Evolutionary conservation across 2,888 invertebrate genomes (phyloP), one percentile per base, ranked within the genome.

Genomic region (Papilio protenor): DNA sequence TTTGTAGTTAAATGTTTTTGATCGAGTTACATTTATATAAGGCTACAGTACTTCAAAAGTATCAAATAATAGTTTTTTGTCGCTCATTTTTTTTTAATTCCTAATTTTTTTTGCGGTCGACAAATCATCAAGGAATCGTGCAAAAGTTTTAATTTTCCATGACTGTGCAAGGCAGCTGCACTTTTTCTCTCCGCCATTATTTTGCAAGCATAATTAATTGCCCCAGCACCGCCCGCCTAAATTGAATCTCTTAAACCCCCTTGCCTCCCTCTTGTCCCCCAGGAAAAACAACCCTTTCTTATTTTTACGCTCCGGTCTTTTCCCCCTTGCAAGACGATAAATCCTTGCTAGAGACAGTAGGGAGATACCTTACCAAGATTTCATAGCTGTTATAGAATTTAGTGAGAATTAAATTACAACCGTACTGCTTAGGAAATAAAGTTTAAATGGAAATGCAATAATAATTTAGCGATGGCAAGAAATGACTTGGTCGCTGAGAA

Each of bases 241-340:
- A 94, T 94, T 94, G 94, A 94, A 94, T 92, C 92, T 89, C 87
- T 89, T 89, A 86, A 64, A 52, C 71, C 87, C 88, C 90, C 88
- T 87, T 80, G 86, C 81, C 88, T 87, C 88, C 81, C 82, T 33
- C 79, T 79, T 83, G 89, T 90, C 91, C 92, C 91, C 92, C 88
- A 88, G 91, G 92, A 93, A 94, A 94, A 94, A 93, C 92, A 92
- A 88, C 94, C 94, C 93, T 93, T 94, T 94, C 93, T 94, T 94
- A 93, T 94, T 94, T 94, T 94, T 93, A 90, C 85, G 86, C 88
- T 88, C 87, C 81, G 80, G 81, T 82, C 85, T 85, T 85, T 89
- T 89, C 90, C 92, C 93, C 92, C 92, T 88, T 87, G 87, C 86
- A 93, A 93, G 94, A 94, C 94, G 93, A 94, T 94, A 94, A 94